These are phyloP conservation scores for Drosophila maculinotata DNA, from an alignment of 2,888 invertebrate genomes.

Conservation along the genomic window DNA sequence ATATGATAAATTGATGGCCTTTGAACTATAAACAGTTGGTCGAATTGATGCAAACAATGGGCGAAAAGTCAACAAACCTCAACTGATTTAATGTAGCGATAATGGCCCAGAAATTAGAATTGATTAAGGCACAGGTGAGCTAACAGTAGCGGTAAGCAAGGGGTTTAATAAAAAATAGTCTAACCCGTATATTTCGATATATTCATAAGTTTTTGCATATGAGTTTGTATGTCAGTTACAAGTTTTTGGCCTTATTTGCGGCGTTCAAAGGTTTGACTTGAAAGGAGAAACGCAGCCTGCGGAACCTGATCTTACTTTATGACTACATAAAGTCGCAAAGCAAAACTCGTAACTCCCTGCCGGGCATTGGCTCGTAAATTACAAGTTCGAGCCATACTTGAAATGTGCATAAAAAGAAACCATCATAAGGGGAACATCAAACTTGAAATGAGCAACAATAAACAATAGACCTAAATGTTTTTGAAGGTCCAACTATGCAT, in stretches of 20 bases:
- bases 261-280: not conserved
- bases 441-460: not conserved
- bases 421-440: conserved; percentile 7
- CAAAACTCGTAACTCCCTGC: conserved; percentile 13
- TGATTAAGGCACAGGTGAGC: conserved; percentile 23
- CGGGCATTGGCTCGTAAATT: conserved; percentile 35
- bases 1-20: conserved; percentile 65
- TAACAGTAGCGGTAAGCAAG: not conserved
- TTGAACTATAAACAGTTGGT: conserved; percentile 46
- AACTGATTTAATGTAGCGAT: conserved; percentile 45
- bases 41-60: conserved; percentile 9
- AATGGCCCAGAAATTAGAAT: conserved; percentile 38
- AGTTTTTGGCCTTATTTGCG: conserved; percentile 29
- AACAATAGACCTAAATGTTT: not conserved
- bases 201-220: conserved; percentile 28
- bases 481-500: not conserved
- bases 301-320: conserved; percentile 33
- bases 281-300: not conserved
- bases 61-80: conserved; percentile 26
- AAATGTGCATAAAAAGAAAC: conserved; percentile 4
- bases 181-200: conserved; percentile 14
- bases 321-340: conserved; percentile 28
- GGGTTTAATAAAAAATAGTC: not conserved
- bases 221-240: conserved; percentile 6
- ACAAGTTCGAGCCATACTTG: conserved; percentile 4